Conservation (phyloP, 2,888 invertebrate species). For the Scaptomyza cyrtandrae region DNA sequence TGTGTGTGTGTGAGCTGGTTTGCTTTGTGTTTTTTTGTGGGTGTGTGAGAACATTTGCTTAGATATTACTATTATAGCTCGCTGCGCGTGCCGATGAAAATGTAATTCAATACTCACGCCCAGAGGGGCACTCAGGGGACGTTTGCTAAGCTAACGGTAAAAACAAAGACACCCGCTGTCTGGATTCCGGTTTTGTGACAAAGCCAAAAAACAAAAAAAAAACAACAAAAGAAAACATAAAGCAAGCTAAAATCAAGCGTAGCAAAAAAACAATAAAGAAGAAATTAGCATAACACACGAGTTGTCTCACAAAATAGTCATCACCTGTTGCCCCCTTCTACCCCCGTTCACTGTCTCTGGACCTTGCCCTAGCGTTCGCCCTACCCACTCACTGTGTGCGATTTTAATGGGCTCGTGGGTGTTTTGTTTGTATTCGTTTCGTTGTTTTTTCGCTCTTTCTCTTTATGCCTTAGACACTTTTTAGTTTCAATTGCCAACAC, state of each 20-base stretch:
- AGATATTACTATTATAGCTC: slow-evolving; percentile 31
- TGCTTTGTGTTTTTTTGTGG: slow-evolving; percentile 25
- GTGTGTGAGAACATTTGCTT: slow-evolving; percentile 59
- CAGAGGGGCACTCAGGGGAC: slow-evolving; percentile 28
- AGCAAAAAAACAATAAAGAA: slow-evolving; percentile 60
- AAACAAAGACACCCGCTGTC: slow-evolving; percentile 27
- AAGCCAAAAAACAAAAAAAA: slow-evolving; percentile 10
- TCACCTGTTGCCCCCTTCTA: slow-evolving; percentile 27
- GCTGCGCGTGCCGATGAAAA: slow-evolving; percentile 62
- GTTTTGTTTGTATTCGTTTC: slow-evolving; percentile 21
- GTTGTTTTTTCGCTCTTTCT: not conserved
- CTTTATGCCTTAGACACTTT: slow-evolving; percentile 42
- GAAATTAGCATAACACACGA: slow-evolving; percentile 74
- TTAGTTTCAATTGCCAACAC: slow-evolving; percentile 72
- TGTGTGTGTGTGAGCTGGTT: slow-evolving; percentile 17
- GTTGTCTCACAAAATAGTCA: slow-evolving; percentile 30
- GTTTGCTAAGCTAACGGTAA: slow-evolving; percentile 53
- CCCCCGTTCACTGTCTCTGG: not conserved
- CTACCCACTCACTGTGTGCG: slow-evolving; percentile 7
- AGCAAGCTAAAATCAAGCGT: slow-evolving; percentile 23
- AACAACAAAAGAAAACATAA: slow-evolving; percentile 22
- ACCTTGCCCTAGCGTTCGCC: too few relatives aligned
- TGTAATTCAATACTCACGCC: slow-evolving; percentile 68
- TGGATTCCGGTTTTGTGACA: slow-evolving; percentile 59
- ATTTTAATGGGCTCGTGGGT: slow-evolving; percentile 68